A percentile compares a stretch with the other conserved stretches of the same genome.
Conservation (phyloP, 2,888 invertebrate genomes). For the Aspidiotus rigidus region DNA sequence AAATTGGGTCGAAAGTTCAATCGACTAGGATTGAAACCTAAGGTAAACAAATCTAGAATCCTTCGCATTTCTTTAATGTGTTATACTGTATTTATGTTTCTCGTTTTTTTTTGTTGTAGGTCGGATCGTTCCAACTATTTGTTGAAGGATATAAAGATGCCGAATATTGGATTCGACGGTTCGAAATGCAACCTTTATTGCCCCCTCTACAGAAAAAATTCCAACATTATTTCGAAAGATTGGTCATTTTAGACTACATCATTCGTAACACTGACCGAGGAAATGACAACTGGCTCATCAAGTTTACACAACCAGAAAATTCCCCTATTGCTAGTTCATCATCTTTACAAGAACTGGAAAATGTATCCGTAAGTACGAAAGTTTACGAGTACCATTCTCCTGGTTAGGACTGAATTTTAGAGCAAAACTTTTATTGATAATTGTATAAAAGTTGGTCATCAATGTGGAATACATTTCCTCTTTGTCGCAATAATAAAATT, state of each 20-base stretch:
- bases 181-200: constrained; percentile 82
- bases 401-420: no score
- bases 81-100: constrained; percentile 3
- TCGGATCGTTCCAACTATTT: constrained; percentile 95
- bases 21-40: constrained; percentile 92
- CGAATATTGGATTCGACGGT: constrained; percentile 88
- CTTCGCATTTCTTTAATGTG: neutral
- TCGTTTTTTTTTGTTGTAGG: constrained; percentile 53
- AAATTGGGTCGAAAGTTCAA: constrained; percentile 85
- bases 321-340: constrained; percentile 41
- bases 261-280: constrained; percentile 98
- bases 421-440: no score
- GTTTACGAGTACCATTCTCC: no score
- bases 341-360: constrained; percentile 43
- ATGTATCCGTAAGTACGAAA: constrained; percentile 45
- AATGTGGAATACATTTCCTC: no score
- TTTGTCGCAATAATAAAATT: no score
- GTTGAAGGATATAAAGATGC: constrained; percentile 97
- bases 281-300: constrained; percentile 99
- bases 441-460: no score
- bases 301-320: constrained; percentile 57
- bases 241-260: constrained; percentile 97
- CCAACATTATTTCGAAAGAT: constrained; percentile 87
- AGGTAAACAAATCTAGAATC: constrained; percentile 51
- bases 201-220: constrained; percentile 66